Evolutionary conservation across 2,113 vertebrate genomes (phyloP), one percentile per base, ranked within the genome.

Genomic region (Cottus gobio): DNA sequence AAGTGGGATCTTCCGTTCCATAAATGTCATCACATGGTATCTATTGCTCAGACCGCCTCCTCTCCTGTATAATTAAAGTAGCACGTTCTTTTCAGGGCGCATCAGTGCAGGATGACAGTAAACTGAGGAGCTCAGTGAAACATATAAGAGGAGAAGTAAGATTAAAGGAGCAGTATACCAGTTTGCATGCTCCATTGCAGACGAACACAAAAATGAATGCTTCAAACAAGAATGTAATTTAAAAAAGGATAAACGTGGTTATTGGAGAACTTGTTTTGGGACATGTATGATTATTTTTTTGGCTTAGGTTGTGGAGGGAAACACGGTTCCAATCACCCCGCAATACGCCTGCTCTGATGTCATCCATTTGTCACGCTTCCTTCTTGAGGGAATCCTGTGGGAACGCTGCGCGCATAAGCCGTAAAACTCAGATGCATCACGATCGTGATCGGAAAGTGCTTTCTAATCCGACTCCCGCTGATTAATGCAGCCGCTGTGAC

Each of bases 281-380:
- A 89, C 70, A 16, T 31, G 79, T 81, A 80, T 81, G 89, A 92
- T 89, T 89, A 78, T 76, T 75, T 85, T 84, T 78, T 62, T 86
- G 84, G 85, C 86, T 26, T 9, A 60, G 57, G 42, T 8, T 30
- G 50, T 31, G 79, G 79, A 54, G 73, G 36, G 50, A 85, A 85
- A 90, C 16, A 4, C 80, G 52, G 80, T 68, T 88, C 73, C 82
- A 89, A 89, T 89, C 87, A 87, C 86, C 71, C 79, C 18, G 36
- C 82, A 22, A 65, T 67, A 71, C 24, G 77, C 56, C 34, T 82
- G 80, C 68, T 80, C 78, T 90, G 86, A 91, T 89, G 87, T 89
- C 87, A 90, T 91, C 72, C 77, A 84, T 92, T 89, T 88, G 88
- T 89, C 88, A 89, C 58, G 74, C 58, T 82, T 75, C 80, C 79